Evolutionary conservation across 2,888 invertebrate genomes (phyloP).

Genomic region (Drosophila trichaetosa): DNA sequence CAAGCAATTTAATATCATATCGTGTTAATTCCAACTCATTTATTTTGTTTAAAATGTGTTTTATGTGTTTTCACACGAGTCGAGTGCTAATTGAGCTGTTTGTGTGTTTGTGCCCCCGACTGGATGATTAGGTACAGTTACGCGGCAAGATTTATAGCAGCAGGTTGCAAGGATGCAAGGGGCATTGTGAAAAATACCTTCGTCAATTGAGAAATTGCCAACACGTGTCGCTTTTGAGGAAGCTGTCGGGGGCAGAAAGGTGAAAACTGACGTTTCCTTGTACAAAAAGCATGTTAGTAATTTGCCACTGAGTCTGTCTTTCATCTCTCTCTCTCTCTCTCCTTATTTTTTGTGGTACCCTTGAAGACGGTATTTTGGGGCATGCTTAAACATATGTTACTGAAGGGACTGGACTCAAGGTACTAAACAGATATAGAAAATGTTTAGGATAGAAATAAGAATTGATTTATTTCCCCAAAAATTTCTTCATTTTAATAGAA

Average conservation of each 20-base stretch:
- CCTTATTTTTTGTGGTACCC: not conserved
- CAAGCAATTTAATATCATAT: not conserved
- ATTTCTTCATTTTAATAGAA: not conserved
- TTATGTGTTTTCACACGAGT: slow-evolving; percentile 2
- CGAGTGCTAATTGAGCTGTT: slow-evolving; percentile 38
- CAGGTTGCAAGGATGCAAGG: not conserved
- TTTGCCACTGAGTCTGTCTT: slow-evolving; percentile 19
- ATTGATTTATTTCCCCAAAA: not conserved
- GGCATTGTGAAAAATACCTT: slow-evolving; percentile 28
- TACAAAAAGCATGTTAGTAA: slow-evolving; percentile 20
- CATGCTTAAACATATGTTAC: not conserved
- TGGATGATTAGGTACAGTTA: slow-evolving; percentile 47
- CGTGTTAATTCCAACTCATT: slow-evolving; percentile 13
- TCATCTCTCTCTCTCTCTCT: not conserved
- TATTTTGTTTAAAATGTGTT: slow-evolving; percentile 13
- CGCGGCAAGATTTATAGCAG: slow-evolving; percentile 45
- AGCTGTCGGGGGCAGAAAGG: not conserved
- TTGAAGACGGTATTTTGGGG: not conserved
- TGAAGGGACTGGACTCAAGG: not conserved
- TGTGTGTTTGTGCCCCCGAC: not conserved
- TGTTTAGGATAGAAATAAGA: not conserved
- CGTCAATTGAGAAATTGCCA: slow-evolving; percentile 53
- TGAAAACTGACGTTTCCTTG: slow-evolving; percentile 10
- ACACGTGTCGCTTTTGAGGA: slow-evolving; percentile 10
- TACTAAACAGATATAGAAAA: not conserved